These are phyloP conservation scores for Rostratula benghalensis DNA, from an alignment of 2,113 vertebrate genomes.

Conservation along the genomic window DNA sequence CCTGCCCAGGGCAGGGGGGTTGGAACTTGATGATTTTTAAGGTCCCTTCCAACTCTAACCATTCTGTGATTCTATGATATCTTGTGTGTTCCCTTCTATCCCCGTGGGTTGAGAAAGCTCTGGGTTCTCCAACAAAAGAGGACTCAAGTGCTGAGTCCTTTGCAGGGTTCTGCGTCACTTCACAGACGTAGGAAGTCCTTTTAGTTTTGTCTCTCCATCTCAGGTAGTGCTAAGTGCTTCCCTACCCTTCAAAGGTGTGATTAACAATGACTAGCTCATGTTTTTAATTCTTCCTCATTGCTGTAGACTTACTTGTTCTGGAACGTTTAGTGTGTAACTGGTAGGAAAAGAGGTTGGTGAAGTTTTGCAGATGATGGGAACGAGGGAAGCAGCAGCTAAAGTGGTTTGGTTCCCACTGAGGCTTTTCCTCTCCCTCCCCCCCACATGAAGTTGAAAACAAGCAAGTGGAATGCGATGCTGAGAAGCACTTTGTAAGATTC, in stretches of 20 bases:
- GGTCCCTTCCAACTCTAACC: no score
- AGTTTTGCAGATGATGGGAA: slow-evolving; percentile 14
- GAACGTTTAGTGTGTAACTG: neutral
- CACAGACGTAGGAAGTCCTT: neutral
- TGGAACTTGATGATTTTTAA: no score
- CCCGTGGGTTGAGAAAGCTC: neutral
- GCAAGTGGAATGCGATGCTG: neutral
- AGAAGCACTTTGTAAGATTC: slow-evolving; percentile 14
- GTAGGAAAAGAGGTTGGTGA: neutral
- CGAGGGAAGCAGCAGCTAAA: slow-evolving; percentile 10
- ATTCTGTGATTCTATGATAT: no score
- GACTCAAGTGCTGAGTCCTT: rapidly evolving
- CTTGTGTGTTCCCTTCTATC: rapidly evolving
- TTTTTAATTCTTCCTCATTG: neutral
- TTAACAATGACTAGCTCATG: neutral
- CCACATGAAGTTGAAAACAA: slow-evolving; percentile 17
- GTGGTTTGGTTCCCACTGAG: slow-evolving; percentile 41
- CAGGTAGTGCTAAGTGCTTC: neutral
- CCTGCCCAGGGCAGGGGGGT: no score
- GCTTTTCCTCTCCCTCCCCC: neutral
- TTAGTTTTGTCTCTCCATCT: neutral
- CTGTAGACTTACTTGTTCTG: neutral
- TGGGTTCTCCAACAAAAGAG: neutral
- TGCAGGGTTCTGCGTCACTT: neutral
- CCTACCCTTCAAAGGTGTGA: neutral